These are phyloP conservation scores for Ameiurus melas DNA, from an alignment of 2,113 vertebrate genomes.

Conservation along the genomic window DNA sequence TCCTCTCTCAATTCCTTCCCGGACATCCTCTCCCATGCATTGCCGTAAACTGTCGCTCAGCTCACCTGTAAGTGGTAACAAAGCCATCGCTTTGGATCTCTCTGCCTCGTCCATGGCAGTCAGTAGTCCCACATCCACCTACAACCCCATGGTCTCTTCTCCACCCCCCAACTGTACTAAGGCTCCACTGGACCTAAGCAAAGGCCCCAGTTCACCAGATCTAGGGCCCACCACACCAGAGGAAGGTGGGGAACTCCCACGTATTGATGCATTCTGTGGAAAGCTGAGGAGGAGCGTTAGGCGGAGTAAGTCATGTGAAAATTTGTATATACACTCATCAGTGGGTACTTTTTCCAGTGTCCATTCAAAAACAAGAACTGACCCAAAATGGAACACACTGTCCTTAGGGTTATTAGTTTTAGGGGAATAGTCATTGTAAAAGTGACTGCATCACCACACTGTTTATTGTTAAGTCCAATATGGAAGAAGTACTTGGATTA, in stretches of 20 bases:
- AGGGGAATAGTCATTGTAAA: background rate
- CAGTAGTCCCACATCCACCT: conserved; percentile 80
- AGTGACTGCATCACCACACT: background rate
- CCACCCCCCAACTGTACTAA: conserved; percentile 73
- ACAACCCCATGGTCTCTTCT: conserved; percentile 68
- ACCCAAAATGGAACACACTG: background rate
- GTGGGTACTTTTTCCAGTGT: background rate
- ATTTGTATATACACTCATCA: conserved; percentile 15
- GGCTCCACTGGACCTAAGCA: conserved; percentile 83
- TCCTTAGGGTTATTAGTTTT: background rate
- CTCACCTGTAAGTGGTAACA: conserved; percentile 77
- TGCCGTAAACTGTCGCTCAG: conserved; percentile 88
- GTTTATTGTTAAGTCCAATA: background rate
- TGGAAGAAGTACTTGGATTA: background rate
- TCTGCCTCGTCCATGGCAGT: conserved; percentile 72
- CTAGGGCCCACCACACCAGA: conserved; percentile 76
- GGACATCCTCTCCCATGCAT: conserved; percentile 87
- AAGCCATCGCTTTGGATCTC: conserved; percentile 80
- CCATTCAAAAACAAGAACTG: background rate
- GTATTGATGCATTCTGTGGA: conserved; percentile 82
- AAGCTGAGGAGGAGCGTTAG: conserved; percentile 88
- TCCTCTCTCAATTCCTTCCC: conserved; percentile 81
- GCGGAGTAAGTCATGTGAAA: conserved; percentile 71
- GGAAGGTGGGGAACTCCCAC: conserved; percentile 80
- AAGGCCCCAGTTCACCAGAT: conserved; percentile 81